A percentile compares a stretch with the other conserved stretches of the same genome.
phyloP scores from a whole-genome alignment of 2,888 invertebrate genomes.

The Drosophila falleni region DNA sequence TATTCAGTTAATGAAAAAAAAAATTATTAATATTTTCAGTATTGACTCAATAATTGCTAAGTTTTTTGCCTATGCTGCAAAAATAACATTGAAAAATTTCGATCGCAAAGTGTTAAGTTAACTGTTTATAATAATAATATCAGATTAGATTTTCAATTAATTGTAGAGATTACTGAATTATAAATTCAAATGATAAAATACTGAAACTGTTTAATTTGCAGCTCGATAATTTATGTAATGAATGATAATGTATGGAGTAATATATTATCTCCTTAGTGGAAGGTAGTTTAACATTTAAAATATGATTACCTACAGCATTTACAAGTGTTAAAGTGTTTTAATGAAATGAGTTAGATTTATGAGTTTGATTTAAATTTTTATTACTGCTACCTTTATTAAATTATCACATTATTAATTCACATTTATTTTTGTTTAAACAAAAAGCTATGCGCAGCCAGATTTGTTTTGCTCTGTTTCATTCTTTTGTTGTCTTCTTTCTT shows the following conservation, averaged over 20 bases:
- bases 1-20: no score
- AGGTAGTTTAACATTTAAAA: slow-evolving; percentile 26
- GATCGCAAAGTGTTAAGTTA: not conserved
- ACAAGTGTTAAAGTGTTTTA: not conserved
- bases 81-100: not conserved
- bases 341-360: slow-evolving; percentile 4
- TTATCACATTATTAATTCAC: slow-evolving; percentile 30
- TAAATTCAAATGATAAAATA: not conserved
- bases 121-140: not conserved
- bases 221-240: slow-evolving; percentile 5
- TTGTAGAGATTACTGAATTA: not conserved
- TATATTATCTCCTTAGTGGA: not conserved
- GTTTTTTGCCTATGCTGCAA: slow-evolving; percentile 11
- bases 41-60: not conserved
- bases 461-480: slow-evolving; percentile 1
- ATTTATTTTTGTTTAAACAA: slow-evolving; percentile 26
- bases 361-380: slow-evolving; percentile 28
- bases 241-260: slow-evolving; percentile 10
- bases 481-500: slow-evolving; percentile 5
- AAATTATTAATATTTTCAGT: not conserved
- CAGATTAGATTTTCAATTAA: not conserved
- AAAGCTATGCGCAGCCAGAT: not conserved
- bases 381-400: slow-evolving; percentile 18
- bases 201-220: not conserved
- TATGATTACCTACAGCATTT: not conserved